Evolutionary conservation across 2,888 invertebrate species (phyloP).

Genomic region (Melolontha melolontha): DNA sequence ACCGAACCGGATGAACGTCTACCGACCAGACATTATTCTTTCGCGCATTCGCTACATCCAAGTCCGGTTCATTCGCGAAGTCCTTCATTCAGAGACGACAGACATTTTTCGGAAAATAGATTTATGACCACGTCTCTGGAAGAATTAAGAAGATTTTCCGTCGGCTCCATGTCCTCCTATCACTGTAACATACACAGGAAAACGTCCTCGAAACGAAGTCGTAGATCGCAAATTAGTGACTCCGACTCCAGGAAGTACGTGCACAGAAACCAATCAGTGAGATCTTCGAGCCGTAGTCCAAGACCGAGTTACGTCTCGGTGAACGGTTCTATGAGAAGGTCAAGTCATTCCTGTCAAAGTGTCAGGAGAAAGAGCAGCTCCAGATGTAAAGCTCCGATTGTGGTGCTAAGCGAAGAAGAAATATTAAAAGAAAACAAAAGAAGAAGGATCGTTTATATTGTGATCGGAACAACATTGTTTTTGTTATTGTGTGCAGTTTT

Average conservation of each 20-base stretch:
- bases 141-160: slow-evolving; percentile 31
- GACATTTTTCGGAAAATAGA: slow-evolving; percentile 12
- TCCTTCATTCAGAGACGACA: slow-evolving; percentile 45
- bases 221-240: slow-evolving; percentile 33
- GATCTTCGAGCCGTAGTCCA: slow-evolving; percentile 30
- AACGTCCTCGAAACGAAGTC: slow-evolving; percentile 27
- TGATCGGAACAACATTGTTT: slow-evolving; percentile 79
- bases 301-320: slow-evolving; percentile 23
- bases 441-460: slow-evolving; percentile 77
- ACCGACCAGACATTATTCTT: slow-evolving; percentile 37
- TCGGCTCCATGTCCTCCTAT: slow-evolving; percentile 40
- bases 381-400: slow-evolving; percentile 26
- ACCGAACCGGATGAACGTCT: slow-evolving; percentile 33
- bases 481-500: slow-evolving; percentile 79
- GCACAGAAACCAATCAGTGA: slow-evolving; percentile 24
- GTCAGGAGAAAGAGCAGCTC: slow-evolving; percentile 42
- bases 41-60: slow-evolving; percentile 39
- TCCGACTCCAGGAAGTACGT: slow-evolving; percentile 18
- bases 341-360: slow-evolving; percentile 10
- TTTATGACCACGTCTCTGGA: slow-evolving; percentile 27
- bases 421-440: slow-evolving; percentile 75
- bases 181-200: slow-evolving; percentile 27
- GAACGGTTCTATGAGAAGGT: slow-evolving; percentile 44
- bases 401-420: slow-evolving; percentile 46
- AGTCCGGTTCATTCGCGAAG: slow-evolving; percentile 43